A percentile compares a stretch with the other conserved stretches of the same genome.
Conservation (phyloP, 2,113 vertebrate genomes). For the Orthonyx spaldingii region DNA sequence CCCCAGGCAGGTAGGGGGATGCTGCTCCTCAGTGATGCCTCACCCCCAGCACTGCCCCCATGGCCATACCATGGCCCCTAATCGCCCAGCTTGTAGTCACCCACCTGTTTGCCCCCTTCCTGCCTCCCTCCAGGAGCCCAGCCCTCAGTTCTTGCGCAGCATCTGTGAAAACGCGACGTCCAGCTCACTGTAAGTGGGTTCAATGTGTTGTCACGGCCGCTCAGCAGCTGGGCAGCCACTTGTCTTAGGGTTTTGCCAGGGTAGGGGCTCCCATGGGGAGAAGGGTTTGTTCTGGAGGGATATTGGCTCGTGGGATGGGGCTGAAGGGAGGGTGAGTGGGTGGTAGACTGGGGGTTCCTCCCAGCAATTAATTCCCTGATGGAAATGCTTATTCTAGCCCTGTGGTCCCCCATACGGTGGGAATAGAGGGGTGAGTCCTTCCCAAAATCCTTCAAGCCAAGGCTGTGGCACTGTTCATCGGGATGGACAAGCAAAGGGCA, state of each 20-base stretch:
- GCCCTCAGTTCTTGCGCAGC: background rate
- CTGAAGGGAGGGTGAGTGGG: accelerated
- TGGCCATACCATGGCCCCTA: accelerated
- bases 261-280: accelerated
- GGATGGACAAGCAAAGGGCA: background rate
- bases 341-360: background rate
- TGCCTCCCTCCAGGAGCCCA: too few species aligned
- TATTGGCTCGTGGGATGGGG: background rate
- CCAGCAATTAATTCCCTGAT: background rate
- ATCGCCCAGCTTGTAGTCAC: background rate
- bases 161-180: accelerated
- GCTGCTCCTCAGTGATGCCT: too few species aligned
- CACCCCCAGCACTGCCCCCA: accelerated
- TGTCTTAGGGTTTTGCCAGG: background rate
- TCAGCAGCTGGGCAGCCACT: accelerated
- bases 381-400: background rate
- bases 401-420: accelerated
- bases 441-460: background rate
- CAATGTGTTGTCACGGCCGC: accelerated
- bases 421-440: background rate
- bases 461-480: background rate
- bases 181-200: accelerated
- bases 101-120: background rate
- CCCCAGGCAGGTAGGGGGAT: background rate
- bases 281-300: background rate